Evolutionary conservation across 2,888 invertebrate genomes (phyloP).

Genomic region (Gastrophysa polygoni): DNA sequence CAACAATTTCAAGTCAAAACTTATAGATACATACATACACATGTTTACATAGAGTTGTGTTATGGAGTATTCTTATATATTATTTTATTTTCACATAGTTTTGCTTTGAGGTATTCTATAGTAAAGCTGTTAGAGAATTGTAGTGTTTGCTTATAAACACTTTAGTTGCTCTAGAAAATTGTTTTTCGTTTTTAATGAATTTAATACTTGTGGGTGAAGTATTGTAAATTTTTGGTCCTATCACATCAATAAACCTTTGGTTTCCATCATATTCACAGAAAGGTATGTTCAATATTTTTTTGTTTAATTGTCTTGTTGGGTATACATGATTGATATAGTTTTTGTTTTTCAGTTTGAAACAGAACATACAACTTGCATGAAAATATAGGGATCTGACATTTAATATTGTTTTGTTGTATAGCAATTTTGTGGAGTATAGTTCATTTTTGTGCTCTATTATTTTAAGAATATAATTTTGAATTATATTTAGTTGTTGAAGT

Average conservation of each 20-base stretch:
- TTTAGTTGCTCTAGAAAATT: neutral
- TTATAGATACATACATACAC: too few species aligned
- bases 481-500: neutral
- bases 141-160: too few species aligned
- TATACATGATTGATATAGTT: neutral
- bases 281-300: neutral
- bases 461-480: neutral
- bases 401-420: neutral
- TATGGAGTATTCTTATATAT: too few species aligned
- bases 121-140: too few species aligned
- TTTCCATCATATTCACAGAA: neutral
- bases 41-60: too few species aligned
- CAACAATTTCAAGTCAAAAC: too few species aligned
- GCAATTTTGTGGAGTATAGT: neutral
- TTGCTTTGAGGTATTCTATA: too few species aligned
- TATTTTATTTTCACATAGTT: too few species aligned
- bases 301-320: neutral
- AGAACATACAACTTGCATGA: neutral
- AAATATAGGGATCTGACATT: neutral
- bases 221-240: neutral
- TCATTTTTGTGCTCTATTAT: neutral
- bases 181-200: neutral
- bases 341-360: neutral
- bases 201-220: neutral
- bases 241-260: neutral